Percentiles rank a stretch among this genome's conserved stretches.
Conservation (phyloP, 1,140 invertebrate species). For the Drosophila mayri region DNA sequence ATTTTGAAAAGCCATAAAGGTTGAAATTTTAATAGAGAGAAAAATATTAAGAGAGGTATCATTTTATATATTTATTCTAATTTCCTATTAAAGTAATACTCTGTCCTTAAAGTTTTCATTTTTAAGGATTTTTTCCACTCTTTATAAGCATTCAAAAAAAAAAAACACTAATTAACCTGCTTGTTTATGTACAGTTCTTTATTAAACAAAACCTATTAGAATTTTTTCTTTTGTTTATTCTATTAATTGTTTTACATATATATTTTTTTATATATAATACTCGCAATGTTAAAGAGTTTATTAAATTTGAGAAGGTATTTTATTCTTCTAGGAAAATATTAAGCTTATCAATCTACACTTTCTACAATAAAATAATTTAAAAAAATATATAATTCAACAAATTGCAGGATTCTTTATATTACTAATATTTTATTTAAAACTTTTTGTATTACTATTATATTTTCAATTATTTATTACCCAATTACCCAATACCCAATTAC, state of each 20-base stretch:
- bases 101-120: too few species aligned
- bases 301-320: not conserved
- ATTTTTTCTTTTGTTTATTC: constrained; percentile 1
- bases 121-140: too few species aligned
- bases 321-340: not conserved
- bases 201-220: constrained; percentile 3
- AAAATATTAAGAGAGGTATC: too few species aligned
- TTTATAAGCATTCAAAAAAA: not conserved
- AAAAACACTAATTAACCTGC: not conserved
- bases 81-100: too few species aligned
- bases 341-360: not conserved
- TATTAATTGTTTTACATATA: not conserved
- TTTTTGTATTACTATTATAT: not conserved
- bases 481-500: not conserved
- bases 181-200: not conserved
- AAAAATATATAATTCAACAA: too few species aligned
- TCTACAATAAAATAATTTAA: not conserved
- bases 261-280: not conserved
- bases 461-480: not conserved
- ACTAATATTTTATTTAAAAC: not conserved
- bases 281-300: not conserved
- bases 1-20: not conserved
- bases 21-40: not conserved
- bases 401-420: not conserved
- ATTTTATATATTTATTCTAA: too few species aligned